Evolutionary conservation across 2,888 invertebrate species (phyloP).

Genomic region (Pristionchus arcanus): DNA sequence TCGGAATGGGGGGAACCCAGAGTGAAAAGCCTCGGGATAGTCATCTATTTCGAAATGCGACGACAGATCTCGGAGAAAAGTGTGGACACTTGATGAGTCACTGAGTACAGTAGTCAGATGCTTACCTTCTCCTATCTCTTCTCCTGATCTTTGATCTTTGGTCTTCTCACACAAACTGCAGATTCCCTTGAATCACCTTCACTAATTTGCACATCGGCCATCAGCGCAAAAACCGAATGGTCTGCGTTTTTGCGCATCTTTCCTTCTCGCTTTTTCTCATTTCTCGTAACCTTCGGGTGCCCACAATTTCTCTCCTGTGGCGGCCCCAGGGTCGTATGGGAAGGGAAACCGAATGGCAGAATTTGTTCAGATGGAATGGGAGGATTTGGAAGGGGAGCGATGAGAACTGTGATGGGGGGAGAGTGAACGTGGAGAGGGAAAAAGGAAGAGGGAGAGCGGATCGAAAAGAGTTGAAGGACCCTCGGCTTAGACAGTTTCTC

Average conservation of each 20-base stretch:
- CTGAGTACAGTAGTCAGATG: background rate
- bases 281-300: conserved; percentile 23
- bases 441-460: background rate
- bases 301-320: background rate
- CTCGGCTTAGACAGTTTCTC: conserved; percentile 31
- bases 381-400: background rate
- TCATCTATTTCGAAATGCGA: conserved; percentile 2
- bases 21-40: background rate
- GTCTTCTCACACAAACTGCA: background rate
- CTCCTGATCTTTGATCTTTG: conserved; percentile 22
- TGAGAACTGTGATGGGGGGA: background rate
- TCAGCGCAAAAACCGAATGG: background rate
- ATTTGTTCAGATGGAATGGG: conserved; percentile 39
- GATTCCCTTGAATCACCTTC: background rate
- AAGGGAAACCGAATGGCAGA: background rate
- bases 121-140: background rate
- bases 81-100: background rate
- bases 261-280: background rate
- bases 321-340: conserved; percentile 48
- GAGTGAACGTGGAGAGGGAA: background rate
- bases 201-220: background rate
- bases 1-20: background rate
- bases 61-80: background rate
- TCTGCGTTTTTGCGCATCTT: background rate
- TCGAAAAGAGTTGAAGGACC: conserved; percentile 34